phyloP scores from a whole-genome alignment of 2,888 invertebrate genomes.

The Mactromeris polynyma region DNA sequence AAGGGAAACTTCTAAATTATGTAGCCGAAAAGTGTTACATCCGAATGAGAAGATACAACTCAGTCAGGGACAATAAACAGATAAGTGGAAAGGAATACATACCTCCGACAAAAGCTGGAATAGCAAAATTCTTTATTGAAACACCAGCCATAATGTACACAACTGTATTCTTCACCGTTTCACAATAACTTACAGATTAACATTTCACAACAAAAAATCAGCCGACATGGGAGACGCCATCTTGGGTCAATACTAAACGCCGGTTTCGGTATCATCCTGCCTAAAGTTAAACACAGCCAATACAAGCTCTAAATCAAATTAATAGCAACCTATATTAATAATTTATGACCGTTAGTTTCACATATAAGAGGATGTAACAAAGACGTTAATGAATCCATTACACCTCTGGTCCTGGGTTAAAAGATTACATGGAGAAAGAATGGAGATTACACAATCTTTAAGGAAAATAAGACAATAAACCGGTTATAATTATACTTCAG shows the following conservation, averaged over 20 bases:
- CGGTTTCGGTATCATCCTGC: too few relatives aligned
- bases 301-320: too few relatives aligned
- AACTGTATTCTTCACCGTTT: background rate
- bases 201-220: conserved; percentile 8
- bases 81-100: background rate
- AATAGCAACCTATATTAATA: too few relatives aligned
- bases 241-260: background rate
- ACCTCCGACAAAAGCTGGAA: background rate
- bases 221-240: background rate
- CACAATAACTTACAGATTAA: background rate
- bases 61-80: background rate
- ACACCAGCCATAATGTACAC: background rate
- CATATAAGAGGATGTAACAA: too few relatives aligned
- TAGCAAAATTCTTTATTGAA: background rate
- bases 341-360: too few relatives aligned
- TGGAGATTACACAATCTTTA: too few relatives aligned
- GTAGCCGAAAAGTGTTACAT: background rate
- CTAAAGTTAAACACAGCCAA: too few relatives aligned
- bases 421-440: too few relatives aligned
- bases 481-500: too few relatives aligned
- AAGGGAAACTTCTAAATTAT: background rate
- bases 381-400: too few relatives aligned
- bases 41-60: background rate
- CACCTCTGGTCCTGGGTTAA: too few relatives aligned
- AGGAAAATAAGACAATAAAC: too few relatives aligned